Evolutionary conservation across 2,113 vertebrate genomes (phyloP), one percentile per base, ranked within the genome.

Genomic region (Pagrus major): DNA sequence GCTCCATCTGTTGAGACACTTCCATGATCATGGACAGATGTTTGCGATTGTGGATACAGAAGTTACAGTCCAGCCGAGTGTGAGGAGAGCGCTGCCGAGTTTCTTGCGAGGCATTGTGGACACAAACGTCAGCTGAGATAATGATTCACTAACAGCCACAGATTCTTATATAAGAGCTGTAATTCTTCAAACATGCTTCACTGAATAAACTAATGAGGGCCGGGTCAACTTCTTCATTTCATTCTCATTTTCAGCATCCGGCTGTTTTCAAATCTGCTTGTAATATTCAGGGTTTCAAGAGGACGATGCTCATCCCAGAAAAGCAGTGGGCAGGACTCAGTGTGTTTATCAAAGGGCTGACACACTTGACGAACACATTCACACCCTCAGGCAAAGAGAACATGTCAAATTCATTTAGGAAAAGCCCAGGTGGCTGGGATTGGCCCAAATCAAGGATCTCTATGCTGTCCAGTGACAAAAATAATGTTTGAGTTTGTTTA

Each of bases 1-100:
- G 91, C 87, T 39, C 89, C 89, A 88, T 90, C 93, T 93, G 83
- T 89, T 88, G 91, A 88, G 64, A 60, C 31, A 1, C 21, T 61
- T 41, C 75, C 27, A 65, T 37, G 69, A 68, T 35, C 63, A 37
- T 61, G 5, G 16, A 68, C 54, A 37, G 31, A 68, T 3, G 5
- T 59, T 71, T 54, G 54, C 8, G 70, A 72, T 82, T 4, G 64
- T 3, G 31, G 27, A 76, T 4, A 47, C 25, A 69, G 73, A 69
- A 31, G 49, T 64, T 70, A 9, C 11, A 37, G 8, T 69, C 20
- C 51, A 77, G 76, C 44, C n/a, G n/a, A n/a, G n/a, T 46, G 39
- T n/a, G 52, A 41, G 23, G n/a, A 73, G 47, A 56, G 63, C 20
- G 9, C 20, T n/a, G 9, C 20, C 31, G 63, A 54, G 64, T 78